Conservation (phyloP, 2,888 invertebrate genomes). For the Brenthis hecate region DNA sequence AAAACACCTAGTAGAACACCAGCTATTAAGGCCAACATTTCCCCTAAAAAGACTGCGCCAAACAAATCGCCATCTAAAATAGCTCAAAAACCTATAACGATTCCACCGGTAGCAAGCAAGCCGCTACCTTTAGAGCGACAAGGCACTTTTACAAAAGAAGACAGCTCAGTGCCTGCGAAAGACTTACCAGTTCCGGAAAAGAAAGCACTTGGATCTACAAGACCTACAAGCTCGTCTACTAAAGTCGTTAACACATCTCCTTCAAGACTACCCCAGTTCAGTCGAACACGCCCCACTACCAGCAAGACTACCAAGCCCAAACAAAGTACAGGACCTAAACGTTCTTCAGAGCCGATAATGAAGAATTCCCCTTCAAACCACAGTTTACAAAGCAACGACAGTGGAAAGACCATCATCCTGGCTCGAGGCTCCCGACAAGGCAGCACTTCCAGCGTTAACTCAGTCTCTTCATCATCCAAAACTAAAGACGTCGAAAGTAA, state of each 20-base stretch:
- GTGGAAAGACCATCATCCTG: constrained; percentile 70
- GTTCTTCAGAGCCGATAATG: constrained; percentile 58
- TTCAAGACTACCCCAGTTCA: constrained; percentile 69
- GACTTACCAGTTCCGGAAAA: constrained; percentile 65
- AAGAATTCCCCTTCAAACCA: constrained; percentile 80
- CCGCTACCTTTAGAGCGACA: constrained; percentile 88
- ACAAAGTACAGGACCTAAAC: constrained; percentile 50
- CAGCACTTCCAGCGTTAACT: constrained; percentile 83
- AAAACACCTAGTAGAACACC: constrained; percentile 59
- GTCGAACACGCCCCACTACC: constrained; percentile 54
- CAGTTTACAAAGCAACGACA: constrained; percentile 80
- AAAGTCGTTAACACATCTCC: constrained; percentile 68
- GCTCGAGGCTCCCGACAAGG: constrained; percentile 67
- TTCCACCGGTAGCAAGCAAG: constrained; percentile 57
- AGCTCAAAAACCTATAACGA: constrained; percentile 52
- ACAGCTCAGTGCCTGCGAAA: constrained; percentile 73
- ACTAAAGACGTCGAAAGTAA: constrained; percentile 88
- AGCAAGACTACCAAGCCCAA: constrained; percentile 50
- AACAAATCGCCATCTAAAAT: constrained; percentile 60
- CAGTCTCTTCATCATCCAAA: constrained; percentile 73
- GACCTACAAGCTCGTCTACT: constrained; percentile 54
- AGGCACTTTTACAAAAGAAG: constrained; percentile 96
- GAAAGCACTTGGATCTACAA: constrained; percentile 45
- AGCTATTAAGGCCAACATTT: constrained; percentile 56
- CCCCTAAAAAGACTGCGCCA: constrained; percentile 65